These are phyloP conservation scores for Tetranychus cinnabarinus DNA, from an alignment of 1,140 invertebrate species.

Conservation along the genomic window DNA sequence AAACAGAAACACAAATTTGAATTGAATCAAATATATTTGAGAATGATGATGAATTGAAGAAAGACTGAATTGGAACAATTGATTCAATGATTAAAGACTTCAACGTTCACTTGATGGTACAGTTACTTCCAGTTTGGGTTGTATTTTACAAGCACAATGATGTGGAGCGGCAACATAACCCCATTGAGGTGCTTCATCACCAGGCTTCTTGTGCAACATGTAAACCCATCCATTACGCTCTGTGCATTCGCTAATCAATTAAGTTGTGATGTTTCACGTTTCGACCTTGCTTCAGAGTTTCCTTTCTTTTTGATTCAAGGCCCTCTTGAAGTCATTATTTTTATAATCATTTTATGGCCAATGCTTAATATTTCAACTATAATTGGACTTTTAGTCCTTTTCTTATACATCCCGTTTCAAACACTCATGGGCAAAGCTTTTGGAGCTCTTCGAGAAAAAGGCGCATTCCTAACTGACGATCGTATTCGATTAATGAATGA, in stretches of 20 bases:
- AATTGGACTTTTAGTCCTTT: constrained; percentile 39
- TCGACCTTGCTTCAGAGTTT: constrained; percentile 22
- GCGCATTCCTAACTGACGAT: constrained; percentile 9
- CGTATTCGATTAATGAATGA: constrained; percentile 43
- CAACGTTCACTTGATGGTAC: too few species aligned
- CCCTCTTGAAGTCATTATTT: constrained; percentile 41
- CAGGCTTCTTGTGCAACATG: constrained; percentile 12
- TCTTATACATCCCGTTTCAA: constrained; percentile 63
- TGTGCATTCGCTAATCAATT: constrained; percentile 21
- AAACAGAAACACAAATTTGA: too few species aligned
- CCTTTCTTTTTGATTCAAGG: constrained; percentile 35
- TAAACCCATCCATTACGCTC: constrained; percentile 15
- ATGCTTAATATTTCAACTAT: constrained; percentile 26
- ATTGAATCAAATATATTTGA: too few species aligned
- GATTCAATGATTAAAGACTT: too few species aligned
- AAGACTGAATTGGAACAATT: too few species aligned
- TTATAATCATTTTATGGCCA: constrained; percentile 45
- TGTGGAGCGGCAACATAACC: constrained; percentile 10
- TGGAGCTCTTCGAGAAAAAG: neutral
- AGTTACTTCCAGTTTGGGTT: constrained; percentile 2
- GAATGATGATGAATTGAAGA: too few species aligned
- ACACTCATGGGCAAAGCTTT: constrained; percentile 33
- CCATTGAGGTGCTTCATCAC: constrained; percentile 10
- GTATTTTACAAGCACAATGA: constrained; percentile 16
- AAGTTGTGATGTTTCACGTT: constrained; percentile 34